These are phyloP conservation scores for Gavia stellata DNA, from an alignment of 2,113 vertebrate species.

Conservation along the genomic window DNA sequence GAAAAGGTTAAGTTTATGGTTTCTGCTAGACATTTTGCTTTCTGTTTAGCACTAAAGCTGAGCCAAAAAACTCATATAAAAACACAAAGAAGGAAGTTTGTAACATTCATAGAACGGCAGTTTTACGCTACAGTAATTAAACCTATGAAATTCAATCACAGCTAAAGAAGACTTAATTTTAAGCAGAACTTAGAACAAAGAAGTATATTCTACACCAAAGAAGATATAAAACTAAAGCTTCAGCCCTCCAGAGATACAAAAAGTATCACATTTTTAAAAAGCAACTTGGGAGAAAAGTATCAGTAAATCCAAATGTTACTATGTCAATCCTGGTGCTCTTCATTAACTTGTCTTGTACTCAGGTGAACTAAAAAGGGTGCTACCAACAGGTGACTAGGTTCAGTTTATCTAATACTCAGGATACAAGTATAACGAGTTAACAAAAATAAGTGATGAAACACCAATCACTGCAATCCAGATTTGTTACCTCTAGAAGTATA, in stretches of 20 bases:
- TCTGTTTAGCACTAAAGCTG: background rate
- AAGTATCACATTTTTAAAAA: background rate
- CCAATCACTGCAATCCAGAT: background rate
- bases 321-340: background rate
- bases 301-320: background rate
- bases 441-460: background rate
- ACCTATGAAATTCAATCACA: background rate
- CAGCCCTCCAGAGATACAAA: background rate
- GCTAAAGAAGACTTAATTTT: background rate
- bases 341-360: background rate
- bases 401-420: background rate
- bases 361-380: background rate
- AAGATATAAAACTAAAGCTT: background rate
- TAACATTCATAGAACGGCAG: background rate
- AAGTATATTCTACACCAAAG: background rate
- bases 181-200: background rate
- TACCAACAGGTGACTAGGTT: background rate
- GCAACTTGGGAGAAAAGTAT: background rate
- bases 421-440: background rate
- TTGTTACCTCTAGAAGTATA: background rate
- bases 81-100: background rate
- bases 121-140: background rate
- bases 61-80: background rate
- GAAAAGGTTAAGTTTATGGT: background rate
- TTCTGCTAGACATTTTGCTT: background rate